phyloP scores from a whole-genome alignment of 1,140 invertebrate species.

The Drosophila pseudoobscura region DNA sequence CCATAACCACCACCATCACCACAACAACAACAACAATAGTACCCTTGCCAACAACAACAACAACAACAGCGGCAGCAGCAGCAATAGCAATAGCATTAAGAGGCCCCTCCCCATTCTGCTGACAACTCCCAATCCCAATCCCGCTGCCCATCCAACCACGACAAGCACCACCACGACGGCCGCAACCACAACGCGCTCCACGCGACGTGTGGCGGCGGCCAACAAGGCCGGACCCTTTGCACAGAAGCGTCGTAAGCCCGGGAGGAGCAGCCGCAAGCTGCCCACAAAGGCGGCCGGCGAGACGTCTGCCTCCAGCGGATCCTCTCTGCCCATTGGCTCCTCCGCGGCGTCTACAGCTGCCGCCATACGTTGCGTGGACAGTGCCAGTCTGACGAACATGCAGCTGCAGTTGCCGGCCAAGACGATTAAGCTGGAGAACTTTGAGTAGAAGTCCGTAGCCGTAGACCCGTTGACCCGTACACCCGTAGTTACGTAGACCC shows the following conservation, averaged over 20 bases:
- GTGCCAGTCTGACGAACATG: constrained; percentile 53
- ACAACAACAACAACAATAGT: constrained; percentile 43
- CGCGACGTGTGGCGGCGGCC: too few relatives aligned
- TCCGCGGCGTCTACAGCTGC: constrained; percentile 16
- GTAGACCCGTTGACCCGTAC: neutral
- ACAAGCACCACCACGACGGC: constrained; percentile 24
- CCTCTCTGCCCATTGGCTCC: neutral
- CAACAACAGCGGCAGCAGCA: constrained; percentile 10
- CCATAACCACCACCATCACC: neutral
- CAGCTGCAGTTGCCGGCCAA: constrained; percentile 57
- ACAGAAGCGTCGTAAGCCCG: constrained; percentile 12
- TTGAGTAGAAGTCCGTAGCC: constrained; percentile 37
- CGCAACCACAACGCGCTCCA: constrained; percentile 4
- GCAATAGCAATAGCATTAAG: constrained; percentile 43
- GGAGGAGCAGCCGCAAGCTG: neutral
- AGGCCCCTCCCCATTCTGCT: constrained; percentile 60
- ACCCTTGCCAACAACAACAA: constrained; percentile 51
- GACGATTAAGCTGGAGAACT: constrained; percentile 64
- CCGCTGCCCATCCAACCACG: constrained; percentile 3
- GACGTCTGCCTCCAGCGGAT: neutral
- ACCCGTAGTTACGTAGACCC: neutral
- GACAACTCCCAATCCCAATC: constrained; percentile 26
- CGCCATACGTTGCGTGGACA: constrained; percentile 59
- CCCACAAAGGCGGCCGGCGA: too few relatives aligned
- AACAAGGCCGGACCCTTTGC: neutral